Evolutionary conservation across 2,113 vertebrate genomes (phyloP).

Genomic region (Phylloscopus whistleri): DNA sequence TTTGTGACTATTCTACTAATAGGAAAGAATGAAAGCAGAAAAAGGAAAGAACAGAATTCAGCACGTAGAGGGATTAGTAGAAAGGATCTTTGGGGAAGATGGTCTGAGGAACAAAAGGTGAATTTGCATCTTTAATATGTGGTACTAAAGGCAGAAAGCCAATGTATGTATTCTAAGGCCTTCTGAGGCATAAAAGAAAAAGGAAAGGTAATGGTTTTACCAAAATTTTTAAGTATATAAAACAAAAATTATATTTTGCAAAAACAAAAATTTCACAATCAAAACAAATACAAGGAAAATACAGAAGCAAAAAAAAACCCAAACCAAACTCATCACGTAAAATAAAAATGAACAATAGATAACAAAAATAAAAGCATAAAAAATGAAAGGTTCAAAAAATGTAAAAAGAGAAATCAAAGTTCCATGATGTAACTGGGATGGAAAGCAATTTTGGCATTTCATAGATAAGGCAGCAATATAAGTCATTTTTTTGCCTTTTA

Average conservation of each 20-base stretch:
- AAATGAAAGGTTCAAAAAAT: neutral
- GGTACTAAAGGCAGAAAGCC: neutral
- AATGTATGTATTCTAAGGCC: neutral
- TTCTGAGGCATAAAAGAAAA: neutral
- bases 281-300: neutral
- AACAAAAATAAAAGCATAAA: neutral
- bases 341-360: neutral
- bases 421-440: neutral
- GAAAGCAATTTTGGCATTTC: neutral
- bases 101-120: neutral
- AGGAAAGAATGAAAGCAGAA: neutral
- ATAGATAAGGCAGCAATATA: neutral
- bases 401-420: neutral
- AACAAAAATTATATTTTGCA: neutral
- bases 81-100: neutral
- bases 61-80: neutral
- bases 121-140: neutral
- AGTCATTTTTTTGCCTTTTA: neutral
- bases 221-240: neutral
- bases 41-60: neutral
- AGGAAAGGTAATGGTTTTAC: neutral
- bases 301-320: neutral
- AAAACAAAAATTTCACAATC: neutral
- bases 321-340: neutral
- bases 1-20: neutral